Base-by-base conservation (phyloP, 2,888 invertebrate genomes). In the Deilephila porcellus region DNA sequence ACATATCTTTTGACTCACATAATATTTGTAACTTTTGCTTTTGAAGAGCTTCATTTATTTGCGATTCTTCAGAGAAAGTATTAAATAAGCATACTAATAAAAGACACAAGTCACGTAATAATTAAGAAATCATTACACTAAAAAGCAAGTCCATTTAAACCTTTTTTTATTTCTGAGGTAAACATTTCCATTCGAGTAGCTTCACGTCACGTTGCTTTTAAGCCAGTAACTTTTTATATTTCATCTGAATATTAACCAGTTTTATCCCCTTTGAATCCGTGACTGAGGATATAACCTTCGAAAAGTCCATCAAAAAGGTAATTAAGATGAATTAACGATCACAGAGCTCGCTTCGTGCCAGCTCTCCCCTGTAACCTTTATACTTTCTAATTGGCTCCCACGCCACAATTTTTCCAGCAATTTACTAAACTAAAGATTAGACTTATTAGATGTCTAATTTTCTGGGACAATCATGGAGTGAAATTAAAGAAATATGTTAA, bases 401-500 rank as follows among this genome's bases (percentile, higher is more conserved):
- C 91, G 88, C 85, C 86, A 85, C 86, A 88, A 90, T 90, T 91
- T 89, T 90, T 88, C 86, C 86, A 88, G 85, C 85, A 92, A 92
- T 92, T 92, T 91, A 87, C 86, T 83, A 83, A 85, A 78, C 86
- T 85, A 87, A 86, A 88, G 87, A 90, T 90, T 91, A 90, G 86
- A 82, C 87, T 87, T 87, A 88, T 86, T 85, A 88, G 83, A 89
- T 89, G 88, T 90, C 90, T 88, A 92, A 94, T 92, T 92, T 90
- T 89, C 88, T 88, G 89, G 89, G 91, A 93, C 93, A 93, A 92
- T 92, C 90, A 92, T 87, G 88, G 85, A 86, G 86, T 88, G 83
- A 88, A 90, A 90, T 93, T 91, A 90, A 90, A 91, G 89, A 92
- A 92, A 93, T 93, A 93, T 94, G 93, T 89, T 91, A 94, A 94